Evolutionary conservation across 1,140 invertebrate genomes (phyloP), one percentile per base, ranked within the genome.

Genomic region (Drosophila tropicalis): DNA sequence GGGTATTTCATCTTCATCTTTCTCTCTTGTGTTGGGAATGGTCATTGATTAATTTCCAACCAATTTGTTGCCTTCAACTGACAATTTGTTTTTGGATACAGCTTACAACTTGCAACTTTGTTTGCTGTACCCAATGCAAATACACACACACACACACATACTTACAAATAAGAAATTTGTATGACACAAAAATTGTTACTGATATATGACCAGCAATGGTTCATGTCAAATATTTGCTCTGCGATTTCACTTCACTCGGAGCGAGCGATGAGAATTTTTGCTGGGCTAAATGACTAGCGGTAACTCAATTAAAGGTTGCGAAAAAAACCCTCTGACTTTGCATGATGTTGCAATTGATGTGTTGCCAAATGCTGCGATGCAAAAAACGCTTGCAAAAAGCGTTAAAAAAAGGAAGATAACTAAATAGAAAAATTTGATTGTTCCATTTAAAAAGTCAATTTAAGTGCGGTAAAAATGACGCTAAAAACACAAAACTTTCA

Each of bases 31-130:
- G 34, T 32, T 57, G 39, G 17, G 3, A 12, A 40, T 36, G 58
- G 66, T 32, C 73, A 76, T 76, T 70, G 73, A 76, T 76, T 70
- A 63, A 76, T 55, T 70, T 76, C 44, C 41, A 25, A 1, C 15
- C 36, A 55, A 76, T 76, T 76, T 61, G 41, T 76, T 76, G 12
- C 17, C 58, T 60, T 47, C 29, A 54, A 67, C 39, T 34, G 41
- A 44, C 41, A 47, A 47, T 32, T 62, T 41, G 1, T 40, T 9
- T 61, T 15, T 44, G 5, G 13, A n/a, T 44, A 41, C 60, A 40
- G 12, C 13, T 15, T 10, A 25, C 60, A 41, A 17, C 25, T 51
- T 62, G 9, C 61, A n/a, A 47, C 25, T 29, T 62, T 29, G 40
- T 62, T 44, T 41, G 10, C 22, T 25, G 22, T 25, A 25, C 22